Conservation (phyloP, 2,888 invertebrate species). For the Aromia moschata region DNA sequence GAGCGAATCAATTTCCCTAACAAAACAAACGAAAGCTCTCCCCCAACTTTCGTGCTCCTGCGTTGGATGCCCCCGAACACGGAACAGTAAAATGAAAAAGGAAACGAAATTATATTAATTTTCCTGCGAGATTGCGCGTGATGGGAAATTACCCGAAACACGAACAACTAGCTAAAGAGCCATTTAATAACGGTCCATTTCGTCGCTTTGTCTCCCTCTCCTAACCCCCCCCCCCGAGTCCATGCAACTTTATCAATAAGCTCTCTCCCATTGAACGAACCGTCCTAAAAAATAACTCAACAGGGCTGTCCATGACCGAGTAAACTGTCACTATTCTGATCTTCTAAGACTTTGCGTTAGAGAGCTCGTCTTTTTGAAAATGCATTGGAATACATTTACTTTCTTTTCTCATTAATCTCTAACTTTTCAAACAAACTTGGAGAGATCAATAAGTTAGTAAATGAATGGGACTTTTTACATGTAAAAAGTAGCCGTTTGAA, state of each 20-base stretch:
- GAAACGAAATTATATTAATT: conserved; percentile 9
- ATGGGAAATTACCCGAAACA: neutral
- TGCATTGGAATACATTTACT: too few species aligned
- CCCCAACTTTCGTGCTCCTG: neutral
- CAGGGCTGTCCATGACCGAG: too few species aligned
- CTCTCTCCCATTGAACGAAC: too few species aligned
- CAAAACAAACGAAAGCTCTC: neutral
- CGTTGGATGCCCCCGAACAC: neutral
- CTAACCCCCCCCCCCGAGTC: neutral
- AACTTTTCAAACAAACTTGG: too few species aligned
- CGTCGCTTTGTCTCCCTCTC: neutral
- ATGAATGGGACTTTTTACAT: too few species aligned
- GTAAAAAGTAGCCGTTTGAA: too few species aligned
- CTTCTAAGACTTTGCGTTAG: too few species aligned
- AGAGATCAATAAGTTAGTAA: too few species aligned
- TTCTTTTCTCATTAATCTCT: too few species aligned
- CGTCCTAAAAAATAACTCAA: too few species aligned
- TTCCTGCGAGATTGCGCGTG: neutral
- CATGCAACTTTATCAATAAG: neutral
- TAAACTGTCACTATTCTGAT: too few species aligned
- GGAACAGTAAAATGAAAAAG: neutral
- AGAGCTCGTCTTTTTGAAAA: too few species aligned
- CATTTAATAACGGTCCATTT: conserved; percentile 8
- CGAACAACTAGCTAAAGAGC: conserved; percentile 1
- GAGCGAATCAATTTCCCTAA: neutral